These are phyloP conservation scores for Taphrorychus bicolor DNA, from an alignment of 2,888 invertebrate species.

Conservation along the genomic window DNA sequence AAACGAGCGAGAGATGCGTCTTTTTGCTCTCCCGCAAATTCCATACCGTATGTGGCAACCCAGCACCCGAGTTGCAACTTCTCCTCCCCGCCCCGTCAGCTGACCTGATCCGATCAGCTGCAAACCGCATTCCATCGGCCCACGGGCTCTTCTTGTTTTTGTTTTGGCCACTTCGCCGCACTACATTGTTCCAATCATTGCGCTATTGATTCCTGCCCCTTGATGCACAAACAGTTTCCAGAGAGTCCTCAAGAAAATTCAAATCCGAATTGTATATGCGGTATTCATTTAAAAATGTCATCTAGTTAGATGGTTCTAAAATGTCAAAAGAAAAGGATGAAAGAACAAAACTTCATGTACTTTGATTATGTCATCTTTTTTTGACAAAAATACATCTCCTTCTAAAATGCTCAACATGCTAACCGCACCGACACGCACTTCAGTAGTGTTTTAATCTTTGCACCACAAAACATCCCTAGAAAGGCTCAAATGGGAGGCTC, in stretches of 20 bases:
- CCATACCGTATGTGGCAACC: conserved; percentile 33
- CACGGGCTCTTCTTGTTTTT: conserved; percentile 38
- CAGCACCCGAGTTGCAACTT: conserved; percentile 24
- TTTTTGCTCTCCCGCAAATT: conserved; percentile 33
- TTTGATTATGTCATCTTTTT: no score
- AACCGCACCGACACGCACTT: no score
- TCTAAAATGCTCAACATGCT: no score
- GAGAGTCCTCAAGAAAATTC: neutral
- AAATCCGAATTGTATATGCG: no score
- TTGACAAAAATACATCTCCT: no score
- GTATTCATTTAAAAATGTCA: no score
- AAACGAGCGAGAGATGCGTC: neutral
- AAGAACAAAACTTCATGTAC: no score
- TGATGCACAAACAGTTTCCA: neutral
- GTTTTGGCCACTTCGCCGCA: conserved; percentile 36
- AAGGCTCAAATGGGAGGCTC: no score
- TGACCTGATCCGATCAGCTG: conserved; percentile 41
- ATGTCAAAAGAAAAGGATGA: no score
- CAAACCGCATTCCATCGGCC: conserved; percentile 41
- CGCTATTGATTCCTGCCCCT: neutral
- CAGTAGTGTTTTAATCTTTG: no score
- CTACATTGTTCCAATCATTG: conserved; percentile 29
- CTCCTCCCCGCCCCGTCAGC: conserved; percentile 23
- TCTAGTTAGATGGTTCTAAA: no score
- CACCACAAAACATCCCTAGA: no score